Percentiles rank a stretch among this genome's conserved stretches.
Evolutionary conservation across 2,113 vertebrate species (phyloP).

Genomic region (Etheostoma spectabile): DNA sequence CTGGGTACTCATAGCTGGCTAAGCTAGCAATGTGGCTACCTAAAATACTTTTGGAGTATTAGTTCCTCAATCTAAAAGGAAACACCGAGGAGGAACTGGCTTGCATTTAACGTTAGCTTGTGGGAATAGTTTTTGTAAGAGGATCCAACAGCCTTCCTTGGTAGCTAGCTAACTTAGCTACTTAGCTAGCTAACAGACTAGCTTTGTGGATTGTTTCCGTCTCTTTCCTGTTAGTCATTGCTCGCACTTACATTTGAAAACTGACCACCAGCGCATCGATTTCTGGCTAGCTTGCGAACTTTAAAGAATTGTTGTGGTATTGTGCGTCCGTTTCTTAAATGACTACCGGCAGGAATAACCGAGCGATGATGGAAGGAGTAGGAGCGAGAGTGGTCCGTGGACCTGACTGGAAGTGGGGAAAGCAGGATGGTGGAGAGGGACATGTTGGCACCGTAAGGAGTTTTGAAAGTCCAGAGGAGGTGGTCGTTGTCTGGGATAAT

Average conservation of each 20-base stretch:
- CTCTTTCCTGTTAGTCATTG: constrained; percentile 60
- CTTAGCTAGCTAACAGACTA: constrained; percentile 61
- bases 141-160: constrained; percentile 55
- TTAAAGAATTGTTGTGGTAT: constrained; percentile 18
- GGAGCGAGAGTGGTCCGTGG: constrained; percentile 95
- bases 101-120: constrained; percentile 31
- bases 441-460: constrained; percentile 98
- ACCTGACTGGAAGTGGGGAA: constrained; percentile 99
- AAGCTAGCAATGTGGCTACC: constrained; percentile 35
- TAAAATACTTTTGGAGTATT: constrained; percentile 1
- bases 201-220: constrained; percentile 57
- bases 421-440: constrained; percentile 98
- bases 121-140: constrained; percentile 50
- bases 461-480: constrained; percentile 99
- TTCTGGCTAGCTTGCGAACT: constrained; percentile 45
- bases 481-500: constrained; percentile 99
- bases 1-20: not conserved
- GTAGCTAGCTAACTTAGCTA: constrained; percentile 58
- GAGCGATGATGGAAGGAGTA: constrained; percentile 98
- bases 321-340: constrained; percentile 78
- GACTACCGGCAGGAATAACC: constrained; percentile 97
- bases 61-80: not conserved
- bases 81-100: constrained; percentile 1
- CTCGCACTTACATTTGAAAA: constrained; percentile 40
- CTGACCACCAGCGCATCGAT: constrained; percentile 5